Evolutionary conservation across 2,113 vertebrate species (phyloP).

Genomic region (Tetrax tetrax): DNA sequence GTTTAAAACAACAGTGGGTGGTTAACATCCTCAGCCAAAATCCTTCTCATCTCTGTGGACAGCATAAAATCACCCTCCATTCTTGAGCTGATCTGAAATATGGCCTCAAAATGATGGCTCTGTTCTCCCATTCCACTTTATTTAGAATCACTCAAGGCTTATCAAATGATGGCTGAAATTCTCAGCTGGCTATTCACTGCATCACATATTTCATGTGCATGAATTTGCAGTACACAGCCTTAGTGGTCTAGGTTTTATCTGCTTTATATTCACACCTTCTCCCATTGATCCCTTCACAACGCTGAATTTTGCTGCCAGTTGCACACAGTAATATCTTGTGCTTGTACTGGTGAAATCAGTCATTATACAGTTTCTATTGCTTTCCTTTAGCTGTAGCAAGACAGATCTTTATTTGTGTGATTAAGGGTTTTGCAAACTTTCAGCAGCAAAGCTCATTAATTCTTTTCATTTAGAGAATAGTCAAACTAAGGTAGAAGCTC

Average conservation of each 20-base stretch:
- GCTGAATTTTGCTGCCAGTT: background rate
- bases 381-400: background rate
- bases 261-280: background rate
- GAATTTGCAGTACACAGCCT: background rate
- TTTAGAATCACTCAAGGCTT: background rate
- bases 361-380: background rate
- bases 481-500: background rate
- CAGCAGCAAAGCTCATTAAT: background rate
- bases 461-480: background rate
- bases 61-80: background rate
- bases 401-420: background rate
- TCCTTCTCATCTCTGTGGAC: background rate
- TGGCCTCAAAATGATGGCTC: background rate
- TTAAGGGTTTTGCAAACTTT: background rate
- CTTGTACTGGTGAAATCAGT: background rate
- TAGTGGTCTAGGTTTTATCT: background rate
- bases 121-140: background rate
- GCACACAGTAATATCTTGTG: background rate
- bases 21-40: background rate
- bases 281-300: background rate
- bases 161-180: background rate
- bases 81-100: constrained; percentile 3
- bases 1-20: background rate
- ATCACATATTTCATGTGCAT: background rate
- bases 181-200: background rate